phyloP scores from a whole-genome alignment of 2,113 vertebrate species.

The Neogale vison region DNA sequence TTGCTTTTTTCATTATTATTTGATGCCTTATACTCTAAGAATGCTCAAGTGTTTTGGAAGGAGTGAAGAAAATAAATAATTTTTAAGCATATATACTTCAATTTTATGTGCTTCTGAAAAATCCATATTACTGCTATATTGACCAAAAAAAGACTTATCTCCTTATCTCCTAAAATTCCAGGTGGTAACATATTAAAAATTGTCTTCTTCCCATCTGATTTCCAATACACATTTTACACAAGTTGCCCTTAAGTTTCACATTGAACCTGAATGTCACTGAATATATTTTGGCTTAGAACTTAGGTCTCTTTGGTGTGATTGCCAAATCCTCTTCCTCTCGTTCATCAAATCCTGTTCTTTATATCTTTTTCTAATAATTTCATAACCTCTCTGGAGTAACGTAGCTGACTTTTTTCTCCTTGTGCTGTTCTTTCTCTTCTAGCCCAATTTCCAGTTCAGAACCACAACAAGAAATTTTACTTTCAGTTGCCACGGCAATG shows the following conservation, averaged over 20 bases:
- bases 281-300: conserved; percentile 53
- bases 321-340: neutral
- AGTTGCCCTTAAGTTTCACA: conserved; percentile 30
- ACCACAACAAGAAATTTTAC: neutral
- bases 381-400: neutral
- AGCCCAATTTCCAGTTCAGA: neutral
- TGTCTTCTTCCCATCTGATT: neutral
- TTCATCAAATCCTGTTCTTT: conserved; percentile 51
- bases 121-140: neutral
- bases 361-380: neutral
- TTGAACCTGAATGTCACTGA: conserved; percentile 56
- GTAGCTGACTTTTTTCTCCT: neutral
- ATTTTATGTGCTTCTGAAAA: neutral
- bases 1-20: neutral
- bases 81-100: neutral
- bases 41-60: neutral
- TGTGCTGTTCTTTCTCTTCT: neutral
- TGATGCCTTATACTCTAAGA: neutral
- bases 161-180: neutral
- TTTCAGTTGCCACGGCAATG: too few species aligned
- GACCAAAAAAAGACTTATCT: neutral
- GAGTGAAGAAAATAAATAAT: neutral
- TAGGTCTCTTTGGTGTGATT: neutral
- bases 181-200: neutral
- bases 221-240: conserved; percentile 37